These are phyloP conservation scores for Drosophila tsacasi DNA, from an alignment of 1,140 invertebrate species.

Conservation along the genomic window DNA sequence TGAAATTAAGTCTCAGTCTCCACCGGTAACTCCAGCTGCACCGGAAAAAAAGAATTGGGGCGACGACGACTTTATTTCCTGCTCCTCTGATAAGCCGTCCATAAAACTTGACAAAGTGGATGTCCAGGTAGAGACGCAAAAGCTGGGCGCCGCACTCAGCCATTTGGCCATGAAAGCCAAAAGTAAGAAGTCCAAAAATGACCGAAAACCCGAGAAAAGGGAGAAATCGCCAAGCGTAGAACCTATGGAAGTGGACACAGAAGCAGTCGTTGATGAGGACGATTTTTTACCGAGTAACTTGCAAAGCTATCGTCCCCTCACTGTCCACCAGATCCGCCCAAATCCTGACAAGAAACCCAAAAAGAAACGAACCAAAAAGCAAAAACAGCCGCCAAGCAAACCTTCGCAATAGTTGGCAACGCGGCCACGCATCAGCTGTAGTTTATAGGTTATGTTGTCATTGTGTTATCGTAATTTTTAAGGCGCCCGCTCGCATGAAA, in stretches of 20 bases:
- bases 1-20: neutral
- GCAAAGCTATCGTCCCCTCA: constrained; percentile 55
- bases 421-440: constrained; percentile 58
- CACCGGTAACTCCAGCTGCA: neutral
- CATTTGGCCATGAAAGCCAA: constrained; percentile 47
- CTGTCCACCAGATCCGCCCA: constrained; percentile 50
- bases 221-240: neutral
- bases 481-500: constrained; percentile 28
- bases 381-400: constrained; percentile 29
- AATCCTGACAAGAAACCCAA: constrained; percentile 75
- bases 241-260: constrained; percentile 36
- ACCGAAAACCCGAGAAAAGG: neutral
- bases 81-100: neutral
- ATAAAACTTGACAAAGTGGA: constrained; percentile 34
- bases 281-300: constrained; percentile 55
- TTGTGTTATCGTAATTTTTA: constrained; percentile 70
- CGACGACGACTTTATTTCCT: constrained; percentile 67
- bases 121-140: constrained; percentile 44
- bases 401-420: constrained; percentile 56
- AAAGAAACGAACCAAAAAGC: constrained; percentile 70
- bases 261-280: constrained; percentile 28
- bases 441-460: constrained; percentile 63
- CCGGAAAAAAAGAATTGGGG: constrained; percentile 27
- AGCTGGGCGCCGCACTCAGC: constrained; percentile 46
- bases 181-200: neutral